Evolutionary conservation across 2,888 invertebrate species (phyloP), one percentile per base, ranked within the genome.

Genomic region (Trichogramma dendrolimi): DNA sequence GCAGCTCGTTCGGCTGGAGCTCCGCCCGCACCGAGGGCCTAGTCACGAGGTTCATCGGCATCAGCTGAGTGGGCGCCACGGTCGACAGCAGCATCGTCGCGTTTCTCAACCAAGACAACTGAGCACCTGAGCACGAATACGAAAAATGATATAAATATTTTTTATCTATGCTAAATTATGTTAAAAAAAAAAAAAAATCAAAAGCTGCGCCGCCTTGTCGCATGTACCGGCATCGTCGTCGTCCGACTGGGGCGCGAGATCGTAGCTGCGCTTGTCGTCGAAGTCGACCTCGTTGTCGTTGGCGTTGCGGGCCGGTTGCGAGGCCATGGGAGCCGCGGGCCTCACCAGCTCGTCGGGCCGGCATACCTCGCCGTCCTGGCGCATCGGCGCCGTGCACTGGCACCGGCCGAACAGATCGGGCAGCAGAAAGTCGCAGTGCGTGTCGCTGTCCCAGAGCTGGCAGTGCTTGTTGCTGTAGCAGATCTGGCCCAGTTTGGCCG

Each of bases 391-490:
- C 4, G 76, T 78, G 76, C 94, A 94, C 65, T 90, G 87, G 73
- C 94, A 95, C 73, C 92, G 86, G 54, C 94, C 94, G 75, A 94
- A 93, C 8, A 94, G 84, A 77, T 93, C 91, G 41, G 92, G 92
- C 69, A 95, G 92, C 57, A 93, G 85, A 77, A 91, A 94, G 79
- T 93, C 92, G 73, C 94, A 95, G 73, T 92, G 90, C 67, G 91
- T 91, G 74, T 90, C 87, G 66, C 84, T 85, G 71, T 91, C 91
- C 85, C 89, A 91, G 73, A 94, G 84, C 64, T 88, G 87, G 77
- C 94, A 95, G 78, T 94, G 94, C 64, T 90, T 89, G 77, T 94
- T 91, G 74, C 91, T 92, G 80, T 94, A 92, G 78, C 94, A 95
- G 47, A 93, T 91, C 71, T 92, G 89, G 61, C 92, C 91, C 43